These are phyloP conservation scores for Ptiloglossa arizonensis DNA, from an alignment of 1,140 invertebrate genomes.

Conservation along the genomic window DNA sequence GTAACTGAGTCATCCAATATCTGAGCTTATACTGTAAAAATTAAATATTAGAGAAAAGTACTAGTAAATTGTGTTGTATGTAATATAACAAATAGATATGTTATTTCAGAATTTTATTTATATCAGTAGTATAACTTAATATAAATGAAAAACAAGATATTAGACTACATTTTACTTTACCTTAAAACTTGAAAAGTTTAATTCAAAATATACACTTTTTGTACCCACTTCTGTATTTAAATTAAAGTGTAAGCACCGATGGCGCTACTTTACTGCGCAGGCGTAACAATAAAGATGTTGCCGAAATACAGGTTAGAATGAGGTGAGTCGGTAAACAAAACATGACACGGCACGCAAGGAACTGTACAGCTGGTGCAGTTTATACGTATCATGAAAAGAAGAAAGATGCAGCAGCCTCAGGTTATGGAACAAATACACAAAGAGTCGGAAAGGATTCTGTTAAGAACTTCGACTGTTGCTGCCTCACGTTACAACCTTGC, in stretches of 20 bases:
- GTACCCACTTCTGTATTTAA: not conserved
- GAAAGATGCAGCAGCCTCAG: constrained; percentile 96
- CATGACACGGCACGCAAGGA: constrained; percentile 98
- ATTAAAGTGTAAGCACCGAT: not conserved
- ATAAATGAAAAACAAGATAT: too few relatives aligned
- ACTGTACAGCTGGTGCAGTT: constrained; percentile 98
- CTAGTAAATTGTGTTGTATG: too few relatives aligned
- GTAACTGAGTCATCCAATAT: too few relatives aligned
- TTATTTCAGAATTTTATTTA: too few relatives aligned
- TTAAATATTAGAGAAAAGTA: too few relatives aligned
- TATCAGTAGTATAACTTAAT: too few relatives aligned
- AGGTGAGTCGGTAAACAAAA: not conserved
- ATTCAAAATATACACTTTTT: too few relatives aligned
- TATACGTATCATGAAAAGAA: constrained; percentile 99
- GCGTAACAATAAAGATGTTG: not conserved
- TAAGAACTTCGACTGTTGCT: constrained; percentile 99
- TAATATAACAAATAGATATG: too few relatives aligned
- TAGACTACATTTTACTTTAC: too few relatives aligned
- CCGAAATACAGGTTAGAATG: not conserved
- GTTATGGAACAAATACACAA: constrained; percentile 92
- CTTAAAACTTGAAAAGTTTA: too few relatives aligned
- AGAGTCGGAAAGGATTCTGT: constrained; percentile 98
- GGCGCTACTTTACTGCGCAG: not conserved
- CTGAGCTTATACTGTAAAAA: too few relatives aligned
- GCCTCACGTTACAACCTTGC: constrained; percentile 97